Evolutionary conservation across 30 jellyfish, hydroid and myxozoan genomes (phyloP).

Genomic region (Hydra vulgaris): DNA sequence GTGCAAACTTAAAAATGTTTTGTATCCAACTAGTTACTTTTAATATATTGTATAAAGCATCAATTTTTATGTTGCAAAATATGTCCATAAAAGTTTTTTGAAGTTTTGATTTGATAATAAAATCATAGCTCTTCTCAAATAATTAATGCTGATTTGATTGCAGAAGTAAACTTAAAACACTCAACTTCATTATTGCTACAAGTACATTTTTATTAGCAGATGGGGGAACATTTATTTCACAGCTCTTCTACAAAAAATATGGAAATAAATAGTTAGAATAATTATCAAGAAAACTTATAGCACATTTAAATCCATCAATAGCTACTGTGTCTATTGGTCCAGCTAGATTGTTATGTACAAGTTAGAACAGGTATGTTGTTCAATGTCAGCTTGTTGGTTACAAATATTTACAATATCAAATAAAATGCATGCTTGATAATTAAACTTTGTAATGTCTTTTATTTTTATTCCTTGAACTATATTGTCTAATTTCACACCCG

Average conservation of each 20-base stretch:
- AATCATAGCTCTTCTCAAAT: not conserved
- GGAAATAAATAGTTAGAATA: constrained; percentile 37
- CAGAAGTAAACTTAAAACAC: too few species aligned
- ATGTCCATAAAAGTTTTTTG: not conserved
- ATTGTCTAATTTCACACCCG: constrained; percentile 21
- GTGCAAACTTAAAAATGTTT: not conserved
- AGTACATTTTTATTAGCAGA: too few species aligned
- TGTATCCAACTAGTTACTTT: not conserved
- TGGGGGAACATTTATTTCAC: constrained; percentile 4
- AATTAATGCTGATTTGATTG: too few species aligned
- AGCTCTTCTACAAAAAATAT: constrained; percentile 21
- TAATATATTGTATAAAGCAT: not conserved
- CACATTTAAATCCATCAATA: constrained; percentile 36
- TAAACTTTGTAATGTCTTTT: constrained; percentile 9
- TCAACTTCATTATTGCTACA: too few species aligned
- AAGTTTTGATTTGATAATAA: not conserved
- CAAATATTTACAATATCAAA: constrained; percentile 31
- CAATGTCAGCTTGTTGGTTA: constrained; percentile 35
- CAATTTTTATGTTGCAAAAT: not conserved
- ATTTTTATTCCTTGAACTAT: constrained; percentile 46
- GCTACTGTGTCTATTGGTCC: constrained; percentile 49
- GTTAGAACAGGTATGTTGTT: constrained; percentile 39
- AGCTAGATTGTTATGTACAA: constrained; percentile 42
- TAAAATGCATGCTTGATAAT: constrained; percentile 35
- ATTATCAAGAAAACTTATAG: constrained; percentile 35